These are phyloP conservation scores for Kradibia gibbosae DNA, from an alignment of 1,140 invertebrate species.

Conservation along the genomic window DNA sequence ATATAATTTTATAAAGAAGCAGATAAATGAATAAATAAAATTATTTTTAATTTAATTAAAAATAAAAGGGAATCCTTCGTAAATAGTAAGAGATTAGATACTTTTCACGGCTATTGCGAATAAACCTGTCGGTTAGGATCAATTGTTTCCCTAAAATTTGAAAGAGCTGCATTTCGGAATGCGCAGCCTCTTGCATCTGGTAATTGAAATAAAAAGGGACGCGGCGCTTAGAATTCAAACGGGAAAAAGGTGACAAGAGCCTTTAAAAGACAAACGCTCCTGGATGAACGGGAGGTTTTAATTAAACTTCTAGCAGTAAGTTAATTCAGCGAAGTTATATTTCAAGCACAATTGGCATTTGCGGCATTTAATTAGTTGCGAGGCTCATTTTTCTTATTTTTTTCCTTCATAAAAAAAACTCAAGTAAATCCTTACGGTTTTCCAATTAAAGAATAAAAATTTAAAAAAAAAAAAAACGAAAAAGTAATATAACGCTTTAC, in stretches of 20 bases:
- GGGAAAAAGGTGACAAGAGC: constrained; percentile 35
- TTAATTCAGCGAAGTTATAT: constrained; percentile 59
- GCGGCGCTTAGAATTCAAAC: constrained; percentile 4
- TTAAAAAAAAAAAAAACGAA: too few species aligned
- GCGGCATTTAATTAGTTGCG: constrained; percentile 54
- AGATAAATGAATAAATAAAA: too few species aligned
- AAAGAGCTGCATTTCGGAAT: not conserved
- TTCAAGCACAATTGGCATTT: constrained; percentile 51
- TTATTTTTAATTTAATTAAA: too few species aligned
- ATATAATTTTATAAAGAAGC: too few species aligned
- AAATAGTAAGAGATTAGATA: too few species aligned
- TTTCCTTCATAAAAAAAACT: too few species aligned
- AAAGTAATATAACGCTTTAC: too few species aligned
- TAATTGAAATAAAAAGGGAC: constrained; percentile 7
- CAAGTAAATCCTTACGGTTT: too few species aligned
- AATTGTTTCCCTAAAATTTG: constrained; percentile 13
- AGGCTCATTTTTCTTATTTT: too few species aligned
- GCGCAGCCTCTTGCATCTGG: not conserved
- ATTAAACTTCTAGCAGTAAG: constrained; percentile 62
- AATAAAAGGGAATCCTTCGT: too few species aligned
- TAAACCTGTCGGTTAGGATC: not conserved
- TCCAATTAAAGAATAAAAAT: too few species aligned
- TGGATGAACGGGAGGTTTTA: constrained; percentile 53
- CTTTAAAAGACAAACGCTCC: constrained; percentile 43
- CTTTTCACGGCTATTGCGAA: too few species aligned